These are phyloP conservation scores for Myiozetetes cayanensis DNA, from an alignment of 2,113 vertebrate genomes.

Conservation along the genomic window DNA sequence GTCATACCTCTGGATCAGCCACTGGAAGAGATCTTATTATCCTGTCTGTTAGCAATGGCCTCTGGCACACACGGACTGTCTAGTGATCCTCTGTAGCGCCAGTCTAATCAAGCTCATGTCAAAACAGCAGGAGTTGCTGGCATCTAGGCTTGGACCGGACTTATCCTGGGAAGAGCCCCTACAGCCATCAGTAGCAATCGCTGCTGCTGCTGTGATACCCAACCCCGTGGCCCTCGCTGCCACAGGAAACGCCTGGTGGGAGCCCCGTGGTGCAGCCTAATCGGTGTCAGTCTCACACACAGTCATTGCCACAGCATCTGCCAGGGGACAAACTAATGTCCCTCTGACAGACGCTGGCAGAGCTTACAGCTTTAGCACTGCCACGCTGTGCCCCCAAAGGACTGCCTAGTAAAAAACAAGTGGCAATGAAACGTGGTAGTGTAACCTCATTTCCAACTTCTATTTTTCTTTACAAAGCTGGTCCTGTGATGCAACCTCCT, in stretches of 20 bases:
- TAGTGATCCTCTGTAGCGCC: not conserved
- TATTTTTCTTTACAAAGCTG: not conserved
- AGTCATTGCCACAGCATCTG: not conserved
- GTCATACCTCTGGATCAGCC: not conserved
- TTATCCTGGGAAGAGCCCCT: constrained; percentile 36
- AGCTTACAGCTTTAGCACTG: not conserved
- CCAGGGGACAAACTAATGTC: not conserved
- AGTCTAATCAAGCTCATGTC: constrained; percentile 32
- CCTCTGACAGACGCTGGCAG: not conserved
- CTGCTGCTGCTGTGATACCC: not conserved
- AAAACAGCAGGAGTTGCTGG: constrained; percentile 56
- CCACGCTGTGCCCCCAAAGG: not conserved
- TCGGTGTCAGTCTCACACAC: not conserved
- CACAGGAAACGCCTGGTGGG: not conserved
- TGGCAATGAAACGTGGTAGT: fast-evolving
- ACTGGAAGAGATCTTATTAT: not conserved
- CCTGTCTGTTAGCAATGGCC: not conserved
- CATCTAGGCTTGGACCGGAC: not conserved
- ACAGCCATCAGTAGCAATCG: constrained; percentile 17
- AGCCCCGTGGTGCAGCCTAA: not conserved
- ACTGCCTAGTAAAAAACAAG: not conserved
- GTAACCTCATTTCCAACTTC: not conserved
- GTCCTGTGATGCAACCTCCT: not conserved
- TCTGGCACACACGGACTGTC: not conserved
- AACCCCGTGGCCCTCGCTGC: not conserved